Base-by-base conservation (phyloP, 2,888 invertebrate species). In the Athalia circularis region DNA sequence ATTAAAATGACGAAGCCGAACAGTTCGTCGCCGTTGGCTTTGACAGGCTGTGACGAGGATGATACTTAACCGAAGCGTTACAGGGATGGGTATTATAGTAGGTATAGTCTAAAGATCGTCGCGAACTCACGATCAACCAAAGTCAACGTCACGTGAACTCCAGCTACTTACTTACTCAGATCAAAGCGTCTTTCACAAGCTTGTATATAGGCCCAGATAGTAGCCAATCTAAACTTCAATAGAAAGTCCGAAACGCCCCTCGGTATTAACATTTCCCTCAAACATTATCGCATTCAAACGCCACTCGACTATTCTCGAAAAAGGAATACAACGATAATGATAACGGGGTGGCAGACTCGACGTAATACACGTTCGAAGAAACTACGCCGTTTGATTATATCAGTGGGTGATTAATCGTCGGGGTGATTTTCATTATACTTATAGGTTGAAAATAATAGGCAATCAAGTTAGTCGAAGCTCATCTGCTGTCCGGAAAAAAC, bases 171-270 rank as follows among this genome's bases (percentile, higher is more conserved):
- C 29, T 68, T 52, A 61, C 59, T 61, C 59, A 59, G 72, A 72
- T 72, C 72, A 72, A 72, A 72, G 72, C 72, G 59, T 61, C 45
- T 75, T 62, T 64, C 59, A 72, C 43, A 59, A 45, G 57, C 62
- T 29, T 29, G 29, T 29, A 1, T 29, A 29, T 29, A 64, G 75
- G 52, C 61, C 13, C 9, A 62, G 48, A 75, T 52, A 62, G 62
- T 75, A 75, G 75, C 62, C 62, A 75, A 62, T 75, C 64, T 62
- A 62, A 75, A 75, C 50, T 75, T 75, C 62, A 75, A 75, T 75
- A 50, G 29, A 64, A 75, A 48, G 75, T 75, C 75, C 62, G 52
- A 64, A 62, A 75, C 47, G 52, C 75, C 62, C 13, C 11, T 52
- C 6, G 13, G 61, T n/a, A 13, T 13, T 47, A 8, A 8, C 43